These are phyloP conservation scores for Paramormyrops hopkinsi DNA, from an alignment of 2,797 vertebrate species.

Conservation along the genomic window DNA sequence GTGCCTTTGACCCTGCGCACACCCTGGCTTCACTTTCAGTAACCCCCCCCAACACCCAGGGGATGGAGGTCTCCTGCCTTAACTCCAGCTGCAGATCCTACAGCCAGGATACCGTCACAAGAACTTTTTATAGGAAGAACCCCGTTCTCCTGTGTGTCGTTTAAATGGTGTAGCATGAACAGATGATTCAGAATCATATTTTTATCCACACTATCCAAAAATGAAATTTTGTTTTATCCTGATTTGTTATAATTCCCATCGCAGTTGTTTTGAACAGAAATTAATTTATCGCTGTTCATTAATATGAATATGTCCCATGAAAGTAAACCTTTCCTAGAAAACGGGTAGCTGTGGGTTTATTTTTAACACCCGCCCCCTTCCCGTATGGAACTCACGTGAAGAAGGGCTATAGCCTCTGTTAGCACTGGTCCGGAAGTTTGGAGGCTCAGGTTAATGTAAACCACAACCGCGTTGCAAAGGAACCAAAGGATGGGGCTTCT, in stretches of 20 bases:
- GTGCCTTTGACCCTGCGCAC: not conserved
- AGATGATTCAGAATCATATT: not conserved
- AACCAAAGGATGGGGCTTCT: not conserved
- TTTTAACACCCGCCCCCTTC: not conserved
- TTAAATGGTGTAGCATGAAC: not conserved
- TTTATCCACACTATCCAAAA: not conserved
- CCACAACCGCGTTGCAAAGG: not conserved
- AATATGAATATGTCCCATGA: not conserved
- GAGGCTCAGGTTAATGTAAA: not conserved
- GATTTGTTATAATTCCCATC: not conserved
- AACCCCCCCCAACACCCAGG: not conserved
- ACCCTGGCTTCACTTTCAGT: not conserved
- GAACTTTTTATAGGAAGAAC: not conserved
- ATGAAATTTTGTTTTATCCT: not conserved
- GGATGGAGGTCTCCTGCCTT: constrained; percentile 7
- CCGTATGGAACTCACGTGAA: not conserved
- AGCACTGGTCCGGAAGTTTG: not conserved
- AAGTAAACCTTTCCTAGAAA: not conserved
- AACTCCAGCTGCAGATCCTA: not conserved
- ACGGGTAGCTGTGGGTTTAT: not conserved
- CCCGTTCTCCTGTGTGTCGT: not conserved
- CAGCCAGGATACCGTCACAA: not conserved
- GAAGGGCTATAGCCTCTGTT: not conserved
- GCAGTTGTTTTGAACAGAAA: not conserved
- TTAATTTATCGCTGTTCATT: not conserved